phyloP scores from a whole-genome alignment of 92 coral and sea anemone genomes.

The Epizoanthus ramosus region DNA sequence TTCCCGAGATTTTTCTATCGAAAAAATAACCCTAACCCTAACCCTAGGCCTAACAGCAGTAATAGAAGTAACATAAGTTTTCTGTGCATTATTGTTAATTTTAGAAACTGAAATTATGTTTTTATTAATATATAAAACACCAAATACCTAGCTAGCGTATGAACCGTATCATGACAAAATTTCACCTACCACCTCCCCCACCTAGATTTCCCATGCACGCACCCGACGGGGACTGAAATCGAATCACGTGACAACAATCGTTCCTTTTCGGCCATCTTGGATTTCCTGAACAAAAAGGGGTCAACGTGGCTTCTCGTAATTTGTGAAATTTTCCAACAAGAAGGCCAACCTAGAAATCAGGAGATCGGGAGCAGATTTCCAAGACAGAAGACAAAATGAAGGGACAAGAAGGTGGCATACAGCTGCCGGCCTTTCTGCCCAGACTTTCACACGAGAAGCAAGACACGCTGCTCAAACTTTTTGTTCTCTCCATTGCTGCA shows the following conservation, averaged over 20 bases:
- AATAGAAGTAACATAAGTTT: too few species aligned
- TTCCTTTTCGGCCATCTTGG: slow-evolving; percentile 92
- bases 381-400: slow-evolving; percentile 68
- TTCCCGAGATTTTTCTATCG: too few species aligned
- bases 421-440: slow-evolving; percentile 85
- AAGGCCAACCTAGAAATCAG: slow-evolving; percentile 61
- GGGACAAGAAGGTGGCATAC: slow-evolving; percentile 84
- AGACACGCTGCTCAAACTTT: slow-evolving; percentile 94
- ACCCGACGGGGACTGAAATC: background rate
- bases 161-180: too few species aligned
- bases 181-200: too few species aligned
- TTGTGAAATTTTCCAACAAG: slow-evolving; percentile 50
- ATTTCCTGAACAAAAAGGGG: slow-evolving; percentile 76
- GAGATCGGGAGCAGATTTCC: slow-evolving; percentile 61
- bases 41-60: too few species aligned
- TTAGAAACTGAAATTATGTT: too few species aligned
- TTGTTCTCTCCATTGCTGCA: slow-evolving; percentile 85
- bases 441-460: slow-evolving; percentile 93
- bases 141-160: too few species aligned
- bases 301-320: slow-evolving; percentile 91
- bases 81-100: too few species aligned
- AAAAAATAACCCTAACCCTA: too few species aligned
- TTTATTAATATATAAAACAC: too few species aligned
- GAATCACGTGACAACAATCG: slow-evolving; percentile 75
- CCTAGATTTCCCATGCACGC: too few species aligned